Evolutionary conservation across 2,888 invertebrate species (phyloP), one percentile per base, ranked within the genome.

Genomic region (Lasius platythorax): DNA sequence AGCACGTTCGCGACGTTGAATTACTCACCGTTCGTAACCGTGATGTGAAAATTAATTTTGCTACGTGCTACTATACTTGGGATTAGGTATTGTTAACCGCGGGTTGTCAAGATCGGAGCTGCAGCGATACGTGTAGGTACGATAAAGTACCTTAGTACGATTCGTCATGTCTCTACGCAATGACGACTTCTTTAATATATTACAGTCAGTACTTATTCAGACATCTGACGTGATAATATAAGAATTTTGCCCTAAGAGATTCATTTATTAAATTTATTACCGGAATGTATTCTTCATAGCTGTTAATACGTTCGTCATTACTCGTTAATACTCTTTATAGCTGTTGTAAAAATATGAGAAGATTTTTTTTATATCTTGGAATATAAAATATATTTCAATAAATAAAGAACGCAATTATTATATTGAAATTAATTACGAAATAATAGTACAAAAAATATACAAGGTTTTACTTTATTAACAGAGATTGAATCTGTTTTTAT

Each of bases 31-130:
- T 50, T 56, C 72, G 50, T 84, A 88, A 50, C 68, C 63, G 74
- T 83, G 82, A 87, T 86, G 83, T 84, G 87, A 70, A 87, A 89
- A 92, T 91, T 91, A 90, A 91, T 92, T 90, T 87, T 46, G 58
- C 46, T 61, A 46, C 40, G 18, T 43, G 63, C 43, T 67, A 56
- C 61, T 8, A 8, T 12, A 28, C 8, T 63, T 70, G 61, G 33
- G 30, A 78, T 43, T 61, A 61, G 23, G 11, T 74, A 50, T 63
- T 58, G 73, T 79, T 61, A 46, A 58, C 9, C 8, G 58, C 18
- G 15, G 43, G 0, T 56, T n/a, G n/a, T 68, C 40, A 63, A 37
- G n/a, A 72, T 63, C 12, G 33, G 15, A 68, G 28, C 56, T 43
- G 30, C 56, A 15, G 5, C n/a, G 56, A 56, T 43, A 58, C 12